These are phyloP conservation scores for Lydus trimaculatus DNA, from an alignment of 2,888 invertebrate genomes.

Conservation along the genomic window DNA sequence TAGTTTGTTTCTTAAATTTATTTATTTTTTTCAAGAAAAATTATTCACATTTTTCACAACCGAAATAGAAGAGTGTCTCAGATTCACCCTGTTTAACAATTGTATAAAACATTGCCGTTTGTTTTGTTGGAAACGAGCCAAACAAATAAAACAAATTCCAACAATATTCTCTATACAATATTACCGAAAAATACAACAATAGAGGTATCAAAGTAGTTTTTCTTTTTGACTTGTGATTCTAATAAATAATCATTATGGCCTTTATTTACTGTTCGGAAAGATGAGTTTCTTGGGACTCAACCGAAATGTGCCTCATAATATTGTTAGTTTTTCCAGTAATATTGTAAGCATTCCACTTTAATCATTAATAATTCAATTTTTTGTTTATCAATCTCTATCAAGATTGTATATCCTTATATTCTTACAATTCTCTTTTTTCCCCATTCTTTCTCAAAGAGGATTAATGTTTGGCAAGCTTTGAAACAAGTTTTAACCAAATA, in stretches of 20 bases:
- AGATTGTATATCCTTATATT: neutral
- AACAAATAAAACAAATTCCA: neutral
- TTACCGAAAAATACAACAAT: neutral
- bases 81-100: neutral
- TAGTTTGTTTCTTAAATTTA: neutral
- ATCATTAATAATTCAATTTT: neutral
- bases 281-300: neutral
- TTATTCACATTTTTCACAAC: neutral
- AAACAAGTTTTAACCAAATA: neutral
- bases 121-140: neutral
- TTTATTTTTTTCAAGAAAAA: neutral
- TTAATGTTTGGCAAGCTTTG: neutral
- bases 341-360: too few relatives aligned
- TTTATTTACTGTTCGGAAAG: neutral
- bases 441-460: neutral
- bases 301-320: too few relatives aligned
- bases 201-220: neutral
- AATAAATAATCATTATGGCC: neutral
- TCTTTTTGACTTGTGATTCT: neutral
- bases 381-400: neutral
- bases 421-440: neutral
- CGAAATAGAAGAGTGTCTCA: neutral
- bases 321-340: too few relatives aligned
- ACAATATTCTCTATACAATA: neutral
- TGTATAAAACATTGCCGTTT: neutral